phyloP scores from a whole-genome alignment of 2,888 invertebrate genomes.

The Dexiosoma caninum region DNA sequence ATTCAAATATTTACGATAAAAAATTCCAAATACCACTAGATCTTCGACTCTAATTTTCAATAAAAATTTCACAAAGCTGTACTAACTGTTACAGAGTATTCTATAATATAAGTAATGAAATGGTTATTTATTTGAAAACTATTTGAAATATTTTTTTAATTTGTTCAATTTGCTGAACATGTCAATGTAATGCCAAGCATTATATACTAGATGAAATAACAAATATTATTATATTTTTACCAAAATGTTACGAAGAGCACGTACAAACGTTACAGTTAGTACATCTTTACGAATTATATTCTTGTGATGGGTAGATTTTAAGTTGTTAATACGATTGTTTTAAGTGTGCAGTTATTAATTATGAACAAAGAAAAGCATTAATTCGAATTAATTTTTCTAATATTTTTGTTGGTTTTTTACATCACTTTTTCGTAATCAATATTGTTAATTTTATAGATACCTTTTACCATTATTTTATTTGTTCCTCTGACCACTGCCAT shows the following conservation, averaged over 20 bases:
- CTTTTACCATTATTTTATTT: conserved; percentile 47
- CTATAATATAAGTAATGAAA: too few relatives aligned
- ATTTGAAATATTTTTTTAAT: too few relatives aligned
- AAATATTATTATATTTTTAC: too few relatives aligned
- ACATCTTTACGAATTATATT: too few relatives aligned
- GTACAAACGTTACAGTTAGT: too few relatives aligned
- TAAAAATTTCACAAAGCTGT: neutral
- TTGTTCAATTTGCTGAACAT: too few relatives aligned
- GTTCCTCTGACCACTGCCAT: conserved; percentile 53
- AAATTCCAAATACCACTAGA: neutral
- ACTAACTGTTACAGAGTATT: too few relatives aligned
- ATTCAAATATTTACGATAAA: neutral
- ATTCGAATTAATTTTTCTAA: conserved; percentile 33
- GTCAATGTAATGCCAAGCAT: too few relatives aligned
- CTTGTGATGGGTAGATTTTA: conserved; percentile 14
- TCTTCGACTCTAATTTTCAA: conserved; percentile 30
- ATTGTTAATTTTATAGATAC: neutral
- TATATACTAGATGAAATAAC: too few relatives aligned
- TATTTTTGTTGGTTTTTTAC: conserved; percentile 32
- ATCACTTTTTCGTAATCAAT: conserved; percentile 43
- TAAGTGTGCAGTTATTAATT: conserved; percentile 33
- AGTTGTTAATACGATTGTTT: conserved; percentile 24
- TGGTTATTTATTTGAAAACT: too few relatives aligned
- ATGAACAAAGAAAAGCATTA: conserved; percentile 15
- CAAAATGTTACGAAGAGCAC: too few relatives aligned